Evolutionary conservation across 2,888 invertebrate genomes (phyloP).

Genomic region (Matsumyia berberina): DNA sequence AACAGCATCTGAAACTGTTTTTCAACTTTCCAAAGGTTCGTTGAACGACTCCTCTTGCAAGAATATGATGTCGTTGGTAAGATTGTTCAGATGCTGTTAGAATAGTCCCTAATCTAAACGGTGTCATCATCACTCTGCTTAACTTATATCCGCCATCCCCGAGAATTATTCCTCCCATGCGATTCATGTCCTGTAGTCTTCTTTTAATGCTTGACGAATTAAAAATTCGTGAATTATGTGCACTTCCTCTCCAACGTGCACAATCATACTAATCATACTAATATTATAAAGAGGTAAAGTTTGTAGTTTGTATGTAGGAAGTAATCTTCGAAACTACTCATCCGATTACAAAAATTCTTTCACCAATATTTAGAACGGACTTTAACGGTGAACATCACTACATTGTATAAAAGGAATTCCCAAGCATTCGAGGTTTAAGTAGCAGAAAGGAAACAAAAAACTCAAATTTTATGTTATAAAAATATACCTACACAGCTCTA

Average conservation of each 20-base stretch:
- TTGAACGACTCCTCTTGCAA: conserved; percentile 26
- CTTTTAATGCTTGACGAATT: not conserved
- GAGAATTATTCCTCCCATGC: conserved; percentile 3
- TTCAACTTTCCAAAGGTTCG: conserved; percentile 11
- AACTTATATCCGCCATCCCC: conserved; percentile 8
- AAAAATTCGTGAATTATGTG: conserved; percentile 23
- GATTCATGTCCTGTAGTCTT: conserved; percentile 2
- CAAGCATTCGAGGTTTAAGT: too few relatives aligned
- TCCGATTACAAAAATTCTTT: too few relatives aligned
- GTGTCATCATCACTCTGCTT: conserved; percentile 7
- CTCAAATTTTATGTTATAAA: too few relatives aligned
- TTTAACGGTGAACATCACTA: too few relatives aligned
- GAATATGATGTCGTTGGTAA: conserved; percentile 19
- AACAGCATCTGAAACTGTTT: not conserved
- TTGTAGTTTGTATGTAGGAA: too few relatives aligned
- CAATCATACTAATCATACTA: too few relatives aligned
- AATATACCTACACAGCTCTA: too few relatives aligned
- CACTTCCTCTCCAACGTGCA: conserved; percentile 24
- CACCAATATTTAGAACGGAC: too few relatives aligned
- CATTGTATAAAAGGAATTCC: too few relatives aligned
- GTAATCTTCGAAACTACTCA: too few relatives aligned
- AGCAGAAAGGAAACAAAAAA: too few relatives aligned
- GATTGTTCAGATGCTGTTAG: conserved; percentile 7
- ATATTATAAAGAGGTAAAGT: too few relatives aligned
- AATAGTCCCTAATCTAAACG: conserved; percentile 4